phyloP scores from a whole-genome alignment of 2,797 vertebrate species.

The Cuculus canorus region DNA sequence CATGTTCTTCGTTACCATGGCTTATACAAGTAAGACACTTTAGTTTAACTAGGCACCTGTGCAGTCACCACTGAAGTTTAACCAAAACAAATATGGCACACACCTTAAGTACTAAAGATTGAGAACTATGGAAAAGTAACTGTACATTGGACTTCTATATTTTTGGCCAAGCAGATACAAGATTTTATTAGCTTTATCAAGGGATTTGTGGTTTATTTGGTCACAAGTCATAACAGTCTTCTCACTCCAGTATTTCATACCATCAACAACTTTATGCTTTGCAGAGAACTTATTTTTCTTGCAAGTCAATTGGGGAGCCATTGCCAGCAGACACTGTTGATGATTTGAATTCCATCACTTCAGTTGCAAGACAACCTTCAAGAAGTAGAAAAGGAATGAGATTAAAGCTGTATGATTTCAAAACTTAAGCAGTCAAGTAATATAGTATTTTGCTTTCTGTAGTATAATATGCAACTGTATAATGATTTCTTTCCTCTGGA shows the following conservation, averaged over 20 bases:
- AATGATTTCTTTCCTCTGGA: neutral
- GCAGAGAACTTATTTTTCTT: neutral
- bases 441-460: neutral
- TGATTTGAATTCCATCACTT: constrained; percentile 77
- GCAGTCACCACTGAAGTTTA: neutral
- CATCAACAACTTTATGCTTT: neutral
- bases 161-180: neutral
- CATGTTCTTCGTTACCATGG: neutral
- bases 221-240: neutral
- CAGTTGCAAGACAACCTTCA: constrained; percentile 87
- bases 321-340: neutral
- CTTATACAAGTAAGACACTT: neutral
- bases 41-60: neutral
- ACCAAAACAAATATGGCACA: neutral
- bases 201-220: neutral
- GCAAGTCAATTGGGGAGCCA: neutral
- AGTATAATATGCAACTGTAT: neutral
- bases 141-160: neutral
- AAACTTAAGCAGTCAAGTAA: neutral
- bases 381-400: constrained; percentile 10
- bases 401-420: neutral
- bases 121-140: no score
- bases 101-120: no score
- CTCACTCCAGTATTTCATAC: neutral
- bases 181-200: neutral